These are phyloP conservation scores for Acronicta aceris DNA, from an alignment of 2,888 invertebrate genomes.

Conservation along the genomic window DNA sequence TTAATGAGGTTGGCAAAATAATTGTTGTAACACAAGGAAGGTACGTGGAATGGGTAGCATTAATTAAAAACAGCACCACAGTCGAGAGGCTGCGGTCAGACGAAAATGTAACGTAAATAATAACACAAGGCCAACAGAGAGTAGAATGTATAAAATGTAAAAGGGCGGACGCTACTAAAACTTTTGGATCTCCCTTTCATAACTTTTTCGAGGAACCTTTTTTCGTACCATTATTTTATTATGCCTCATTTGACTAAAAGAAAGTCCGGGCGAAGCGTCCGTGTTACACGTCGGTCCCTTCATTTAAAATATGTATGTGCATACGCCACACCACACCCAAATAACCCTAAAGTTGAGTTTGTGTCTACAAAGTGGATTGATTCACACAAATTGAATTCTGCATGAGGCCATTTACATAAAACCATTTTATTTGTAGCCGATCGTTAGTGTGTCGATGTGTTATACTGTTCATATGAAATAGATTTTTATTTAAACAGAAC, in stretches of 20 bases:
- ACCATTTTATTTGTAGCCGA: constrained; percentile 55
- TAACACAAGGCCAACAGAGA: constrained; percentile 77
- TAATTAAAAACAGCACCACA: constrained; percentile 85
- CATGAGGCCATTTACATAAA: constrained; percentile 57
- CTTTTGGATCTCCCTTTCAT: constrained; percentile 84
- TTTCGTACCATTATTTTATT: constrained; percentile 86
- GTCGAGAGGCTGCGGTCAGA: constrained; percentile 78
- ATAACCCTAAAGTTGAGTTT: constrained; percentile 70
- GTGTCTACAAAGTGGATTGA: constrained; percentile 62
- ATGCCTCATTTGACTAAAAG: constrained; percentile 86
- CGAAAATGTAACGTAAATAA: constrained; percentile 84
- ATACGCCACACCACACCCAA: constrained; percentile 67
- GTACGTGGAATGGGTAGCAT: constrained; percentile 80
- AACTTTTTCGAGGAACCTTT: constrained; percentile 85
- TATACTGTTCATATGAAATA: constrained; percentile 15
- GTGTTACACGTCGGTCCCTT: constrained; percentile 78
- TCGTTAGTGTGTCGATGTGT: constrained; percentile 46
- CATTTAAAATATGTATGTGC: constrained; percentile 84
- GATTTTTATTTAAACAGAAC: constrained; percentile 12
- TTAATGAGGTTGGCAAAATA: constrained; percentile 86
- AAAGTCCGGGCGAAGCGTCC: constrained; percentile 80
- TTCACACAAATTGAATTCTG: constrained; percentile 61
- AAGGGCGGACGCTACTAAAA: constrained; percentile 76
- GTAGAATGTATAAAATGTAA: constrained; percentile 81
- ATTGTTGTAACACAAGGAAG: constrained; percentile 87